A percentile compares a stretch with the other conserved stretches of the same genome.
Conservation (phyloP, 2,797 vertebrate genomes). For the Mus spretus region DNA sequence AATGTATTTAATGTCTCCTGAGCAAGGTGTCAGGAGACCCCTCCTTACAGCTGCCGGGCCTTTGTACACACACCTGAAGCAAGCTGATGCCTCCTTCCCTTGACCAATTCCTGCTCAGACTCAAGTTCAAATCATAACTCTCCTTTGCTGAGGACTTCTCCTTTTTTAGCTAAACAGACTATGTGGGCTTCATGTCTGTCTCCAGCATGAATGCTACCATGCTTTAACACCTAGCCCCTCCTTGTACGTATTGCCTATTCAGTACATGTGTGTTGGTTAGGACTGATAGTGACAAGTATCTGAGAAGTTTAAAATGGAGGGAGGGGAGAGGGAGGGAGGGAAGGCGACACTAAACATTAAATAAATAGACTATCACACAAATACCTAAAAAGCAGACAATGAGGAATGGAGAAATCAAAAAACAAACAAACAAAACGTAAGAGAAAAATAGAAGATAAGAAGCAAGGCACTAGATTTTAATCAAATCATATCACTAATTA, state of each 20-base stretch:
- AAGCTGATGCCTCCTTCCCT: background rate
- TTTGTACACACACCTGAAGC: background rate
- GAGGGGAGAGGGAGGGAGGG: background rate
- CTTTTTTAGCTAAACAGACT: background rate
- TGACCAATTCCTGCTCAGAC: background rate
- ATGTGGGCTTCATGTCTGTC: background rate
- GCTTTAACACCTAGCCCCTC: background rate
- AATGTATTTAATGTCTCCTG: background rate
- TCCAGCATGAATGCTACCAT: background rate
- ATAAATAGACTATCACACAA: background rate
- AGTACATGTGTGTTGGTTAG: background rate
- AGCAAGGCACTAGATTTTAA: background rate
- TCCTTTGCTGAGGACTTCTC: background rate
- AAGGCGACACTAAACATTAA: background rate
- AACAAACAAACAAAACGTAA: background rate
- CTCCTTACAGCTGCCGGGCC: background rate
- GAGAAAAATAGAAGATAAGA: background rate
- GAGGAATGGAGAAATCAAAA: background rate
- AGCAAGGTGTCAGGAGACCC: background rate
- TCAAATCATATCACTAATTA: background rate
- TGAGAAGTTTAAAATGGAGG: background rate
- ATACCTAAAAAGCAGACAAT: background rate
- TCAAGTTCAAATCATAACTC: background rate
- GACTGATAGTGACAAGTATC: background rate
- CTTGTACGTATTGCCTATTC: background rate